These are phyloP conservation scores for Lepeophtheirus salmonis DNA, from an alignment of 1,140 invertebrate genomes.

Conservation along the genomic window DNA sequence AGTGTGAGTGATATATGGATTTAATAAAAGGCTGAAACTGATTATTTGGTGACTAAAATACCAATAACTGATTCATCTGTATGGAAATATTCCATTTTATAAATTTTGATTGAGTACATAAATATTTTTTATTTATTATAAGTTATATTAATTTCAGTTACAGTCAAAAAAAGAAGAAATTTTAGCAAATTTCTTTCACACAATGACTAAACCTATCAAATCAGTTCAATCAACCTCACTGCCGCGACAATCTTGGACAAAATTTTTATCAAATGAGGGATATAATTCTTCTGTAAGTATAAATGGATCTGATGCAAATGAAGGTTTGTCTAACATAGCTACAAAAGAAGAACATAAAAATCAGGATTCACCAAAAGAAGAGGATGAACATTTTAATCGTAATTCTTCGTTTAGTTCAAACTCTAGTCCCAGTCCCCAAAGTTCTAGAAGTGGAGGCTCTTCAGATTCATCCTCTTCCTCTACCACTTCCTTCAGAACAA, in stretches of 20 bases:
- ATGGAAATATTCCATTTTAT: background rate
- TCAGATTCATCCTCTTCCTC: background rate
- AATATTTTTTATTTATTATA: background rate
- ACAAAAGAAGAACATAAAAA: background rate
- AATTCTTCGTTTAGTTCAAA: background rate
- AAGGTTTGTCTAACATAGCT: too few relatives aligned
- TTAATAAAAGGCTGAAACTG: too few relatives aligned
- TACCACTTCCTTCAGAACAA: background rate
- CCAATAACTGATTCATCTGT: background rate
- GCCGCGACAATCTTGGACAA: background rate
- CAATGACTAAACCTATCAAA: background rate
- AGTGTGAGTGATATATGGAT: too few relatives aligned
- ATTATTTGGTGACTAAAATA: background rate
- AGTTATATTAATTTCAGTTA: background rate
- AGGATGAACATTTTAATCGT: too few relatives aligned
- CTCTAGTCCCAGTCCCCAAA: background rate
- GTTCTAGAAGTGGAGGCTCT: background rate
- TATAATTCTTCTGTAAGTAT: background rate
- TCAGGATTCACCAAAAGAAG: background rate
- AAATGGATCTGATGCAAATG: too few relatives aligned
- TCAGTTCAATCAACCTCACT: background rate
- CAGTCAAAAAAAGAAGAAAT: background rate
- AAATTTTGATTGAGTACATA: background rate
- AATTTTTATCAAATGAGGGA: background rate
- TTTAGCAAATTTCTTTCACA: background rate